Evolutionary conservation across 2,113 vertebrate genomes (phyloP), one percentile per base, ranked within the genome.

Genomic region (Charadrius vociferus): DNA sequence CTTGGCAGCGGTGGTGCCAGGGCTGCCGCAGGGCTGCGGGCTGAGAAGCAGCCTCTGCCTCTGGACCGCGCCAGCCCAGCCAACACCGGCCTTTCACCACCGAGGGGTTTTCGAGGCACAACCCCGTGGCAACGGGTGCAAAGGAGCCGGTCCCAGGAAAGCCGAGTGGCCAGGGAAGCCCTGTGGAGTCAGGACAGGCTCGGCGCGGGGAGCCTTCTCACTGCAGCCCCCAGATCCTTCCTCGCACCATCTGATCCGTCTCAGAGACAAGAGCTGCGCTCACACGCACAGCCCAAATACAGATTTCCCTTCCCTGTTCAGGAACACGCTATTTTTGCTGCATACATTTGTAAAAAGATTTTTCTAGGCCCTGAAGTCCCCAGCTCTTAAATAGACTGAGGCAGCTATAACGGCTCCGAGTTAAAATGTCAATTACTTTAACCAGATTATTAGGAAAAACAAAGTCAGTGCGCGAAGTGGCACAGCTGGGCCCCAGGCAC

Each of bases 391-490:
- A 82, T 13, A 95, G 95, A 91, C 63, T 5, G 85, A 94, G 94
- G 88, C 89, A 82, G 95, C 72, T 85, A 15, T 5, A 20, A 55
- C 2, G 9, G 93, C 87, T 88, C 74, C 0, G 50, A 97, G 92
- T 94, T 93, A 93, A 96, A 97, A 97, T 72, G 95, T 70, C 96
- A 96, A 97, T 96, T 94, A 78, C 94, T 98, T 96, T 89, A 97
- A 97, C 88, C 94, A 75, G 90, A 96, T 97, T 95, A 96, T 89
- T 62, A 67, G 92, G 95, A 92, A 89, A 96, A 97, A 49, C 72
- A 2, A 94, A 82, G 92, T 86, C 34, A 13, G 79, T 20, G 79
- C 3, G 77, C 1, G 47, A 19, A 27, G 83, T 4, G 6, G 93
- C 96, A 66, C 93, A 95, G 96, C 96, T 91, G 93, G 95, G 95